Conservation (phyloP, 2,888 invertebrate genomes). For the Platycheirus rosarum region DNA sequence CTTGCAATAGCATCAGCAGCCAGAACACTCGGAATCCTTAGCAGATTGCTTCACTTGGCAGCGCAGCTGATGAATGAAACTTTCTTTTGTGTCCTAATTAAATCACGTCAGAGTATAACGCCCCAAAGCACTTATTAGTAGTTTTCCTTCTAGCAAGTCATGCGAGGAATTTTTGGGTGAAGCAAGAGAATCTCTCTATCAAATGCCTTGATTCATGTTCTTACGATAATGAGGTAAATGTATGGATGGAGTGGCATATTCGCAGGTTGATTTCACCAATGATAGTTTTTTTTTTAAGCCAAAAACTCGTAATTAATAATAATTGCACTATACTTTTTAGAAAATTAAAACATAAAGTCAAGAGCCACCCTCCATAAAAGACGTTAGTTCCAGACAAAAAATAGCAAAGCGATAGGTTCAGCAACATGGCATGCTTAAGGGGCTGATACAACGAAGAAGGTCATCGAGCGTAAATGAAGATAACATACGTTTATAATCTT, state of each 20-base stretch:
- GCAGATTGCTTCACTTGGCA: constrained; percentile 37
- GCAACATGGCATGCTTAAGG: no score
- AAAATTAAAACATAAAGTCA: no score
- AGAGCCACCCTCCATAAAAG: no score
- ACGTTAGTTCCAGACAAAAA: no score
- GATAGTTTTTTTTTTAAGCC: not conserved
- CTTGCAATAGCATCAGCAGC: no score
- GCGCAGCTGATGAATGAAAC: constrained; percentile 35
- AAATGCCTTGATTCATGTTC: constrained; percentile 38
- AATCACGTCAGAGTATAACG: constrained; percentile 59
- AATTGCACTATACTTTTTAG: no score
- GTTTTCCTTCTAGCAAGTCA: constrained; percentile 25
- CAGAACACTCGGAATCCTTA: constrained; percentile 10
- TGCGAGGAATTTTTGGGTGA: constrained; percentile 16
- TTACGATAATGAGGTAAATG: constrained; percentile 48
- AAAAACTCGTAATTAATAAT: no score
- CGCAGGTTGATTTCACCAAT: constrained; percentile 11
- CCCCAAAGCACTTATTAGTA: constrained; percentile 55
- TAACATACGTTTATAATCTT: no score
- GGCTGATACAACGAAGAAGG: no score
- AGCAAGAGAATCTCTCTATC: not conserved
- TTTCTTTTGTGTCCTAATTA: constrained; percentile 57
- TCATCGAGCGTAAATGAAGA: no score
- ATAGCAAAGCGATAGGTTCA: no score
- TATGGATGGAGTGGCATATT: constrained; percentile 19